Evolutionary conservation across 2,888 invertebrate genomes (phyloP), one percentile per base, ranked within the genome.

Genomic region (Dryocosmus kuriphilus): DNA sequence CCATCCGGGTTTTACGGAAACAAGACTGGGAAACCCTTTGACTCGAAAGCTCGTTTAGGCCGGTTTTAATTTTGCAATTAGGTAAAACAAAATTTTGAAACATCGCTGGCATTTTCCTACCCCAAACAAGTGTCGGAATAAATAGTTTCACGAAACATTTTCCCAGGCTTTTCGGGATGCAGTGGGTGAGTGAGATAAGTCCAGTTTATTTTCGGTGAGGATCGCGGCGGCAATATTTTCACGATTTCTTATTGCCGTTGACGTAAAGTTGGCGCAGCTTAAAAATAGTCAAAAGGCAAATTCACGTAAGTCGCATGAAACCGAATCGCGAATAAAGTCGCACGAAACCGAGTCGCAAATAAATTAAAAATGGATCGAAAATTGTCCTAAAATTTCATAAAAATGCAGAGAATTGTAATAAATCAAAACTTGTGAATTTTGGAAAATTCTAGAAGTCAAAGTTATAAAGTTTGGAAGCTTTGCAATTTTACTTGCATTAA

Each of bases 201-300:
- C 74, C 74, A 78, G 80, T 82, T 85, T 87, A 86, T 87, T 87
- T 86, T 80, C 75, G 84, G 81, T 80, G 62, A 76, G 79, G 80
- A 77, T 78, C 76, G 80, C 79, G 77, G 82, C 80, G 82, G 79
- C 83, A 85, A 87, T 86, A 87, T 86, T 86, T 84, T 83, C 82
- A 82, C 83, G 77, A 84, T 84, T 86, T 86, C 85, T 86, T 82
- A 83, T 83, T 82, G 83, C 80, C 76, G 81, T 80, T 81, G 85
- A 83, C 82, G 83, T 81, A 80, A 85, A 84, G 83, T 83, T 85
- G 81, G 81, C 83, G 78, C 81, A 78, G 76, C 79, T 82, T 80
- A 83, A 84, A 88, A 88, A 88, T 87, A 88, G 82, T 76, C 73
- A 79, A 41, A 41, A 41, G 16, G 16, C 16, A 38, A 38, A 80